These are phyloP conservation scores for Jaculus jaculus DNA, from an alignment of 2,113 vertebrate species.

Conservation along the genomic window DNA sequence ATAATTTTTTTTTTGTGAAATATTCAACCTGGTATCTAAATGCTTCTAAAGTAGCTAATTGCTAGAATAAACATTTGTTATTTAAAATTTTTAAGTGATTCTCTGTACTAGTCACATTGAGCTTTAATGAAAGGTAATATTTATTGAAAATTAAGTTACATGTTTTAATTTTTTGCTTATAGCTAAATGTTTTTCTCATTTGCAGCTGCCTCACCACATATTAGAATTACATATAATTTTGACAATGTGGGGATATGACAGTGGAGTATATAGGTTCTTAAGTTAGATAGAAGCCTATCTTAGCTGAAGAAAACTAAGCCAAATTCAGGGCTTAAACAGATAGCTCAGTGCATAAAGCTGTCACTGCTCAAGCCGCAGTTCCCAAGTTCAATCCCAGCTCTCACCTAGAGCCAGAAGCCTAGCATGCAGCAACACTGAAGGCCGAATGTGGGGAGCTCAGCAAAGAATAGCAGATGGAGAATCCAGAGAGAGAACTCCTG, in stretches of 20 bases:
- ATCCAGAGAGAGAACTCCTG: too few relatives aligned
- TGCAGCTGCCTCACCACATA: not conserved
- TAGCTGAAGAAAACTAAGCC: not conserved
- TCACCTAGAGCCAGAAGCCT: too few relatives aligned
- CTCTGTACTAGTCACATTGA: not conserved
- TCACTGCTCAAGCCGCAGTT: too few relatives aligned
- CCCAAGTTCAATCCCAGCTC: too few relatives aligned
- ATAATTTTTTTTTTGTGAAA: conserved; percentile 39
- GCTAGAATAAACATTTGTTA: not conserved
- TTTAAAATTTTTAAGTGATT: conserved; percentile 29
- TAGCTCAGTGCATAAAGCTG: too few relatives aligned
- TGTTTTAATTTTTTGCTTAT: conserved; percentile 46
- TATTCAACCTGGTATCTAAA: conserved; percentile 19
- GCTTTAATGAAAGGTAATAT: conserved; percentile 18
- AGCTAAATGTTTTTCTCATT: conserved; percentile 43
- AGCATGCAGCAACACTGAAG: too few relatives aligned
- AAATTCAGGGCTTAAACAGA: too few relatives aligned
- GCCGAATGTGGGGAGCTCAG: too few relatives aligned
- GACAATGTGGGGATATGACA: not conserved
- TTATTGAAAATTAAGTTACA: conserved; percentile 42
- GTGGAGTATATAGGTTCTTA: not conserved
- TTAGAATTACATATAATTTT: not conserved
- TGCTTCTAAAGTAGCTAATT: conserved; percentile 23
- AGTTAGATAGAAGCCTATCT: conserved; percentile 6
- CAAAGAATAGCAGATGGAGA: too few relatives aligned